Conservation (phyloP, 2,797 vertebrate species). For the Pipistrellus nathusii region DNA sequence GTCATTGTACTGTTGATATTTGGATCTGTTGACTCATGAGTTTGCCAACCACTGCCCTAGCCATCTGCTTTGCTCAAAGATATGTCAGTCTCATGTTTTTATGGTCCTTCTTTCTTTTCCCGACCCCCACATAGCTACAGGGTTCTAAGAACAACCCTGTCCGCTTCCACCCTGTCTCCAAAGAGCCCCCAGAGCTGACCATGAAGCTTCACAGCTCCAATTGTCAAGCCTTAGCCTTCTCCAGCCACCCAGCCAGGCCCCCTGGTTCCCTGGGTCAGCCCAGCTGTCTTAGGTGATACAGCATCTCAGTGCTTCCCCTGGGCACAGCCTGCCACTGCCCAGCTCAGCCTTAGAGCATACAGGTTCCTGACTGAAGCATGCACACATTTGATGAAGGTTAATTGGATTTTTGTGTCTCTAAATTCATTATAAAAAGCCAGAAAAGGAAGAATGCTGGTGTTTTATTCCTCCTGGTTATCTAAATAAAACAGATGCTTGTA, state of each 20-base stretch:
- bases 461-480: constrained; percentile 27
- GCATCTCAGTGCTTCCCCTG: neutral
- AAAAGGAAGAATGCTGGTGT: neutral
- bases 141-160: neutral
- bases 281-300: neutral
- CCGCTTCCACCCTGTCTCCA: neutral
- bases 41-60: too few species aligned
- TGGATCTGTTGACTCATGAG: too few species aligned
- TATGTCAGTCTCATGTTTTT: neutral
- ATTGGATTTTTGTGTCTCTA: constrained; percentile 41
- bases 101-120: neutral
- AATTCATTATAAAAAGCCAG: constrained; percentile 25
- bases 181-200: neutral
- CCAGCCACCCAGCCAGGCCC: fast-evolving
- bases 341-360: neutral
- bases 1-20: too few species aligned
- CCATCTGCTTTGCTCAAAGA: neutral
- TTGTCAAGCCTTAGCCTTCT: neutral
- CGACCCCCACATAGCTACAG: neutral
- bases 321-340: neutral
- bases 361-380: neutral
- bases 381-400: neutral
- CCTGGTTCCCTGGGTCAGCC: neutral
- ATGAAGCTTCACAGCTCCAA: neutral
- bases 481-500: constrained; percentile 54